Evolutionary conservation across 2,797 vertebrate genomes (phyloP), one percentile per base, ranked within the genome.

Genomic region (Sebastiscus tertius): DNA sequence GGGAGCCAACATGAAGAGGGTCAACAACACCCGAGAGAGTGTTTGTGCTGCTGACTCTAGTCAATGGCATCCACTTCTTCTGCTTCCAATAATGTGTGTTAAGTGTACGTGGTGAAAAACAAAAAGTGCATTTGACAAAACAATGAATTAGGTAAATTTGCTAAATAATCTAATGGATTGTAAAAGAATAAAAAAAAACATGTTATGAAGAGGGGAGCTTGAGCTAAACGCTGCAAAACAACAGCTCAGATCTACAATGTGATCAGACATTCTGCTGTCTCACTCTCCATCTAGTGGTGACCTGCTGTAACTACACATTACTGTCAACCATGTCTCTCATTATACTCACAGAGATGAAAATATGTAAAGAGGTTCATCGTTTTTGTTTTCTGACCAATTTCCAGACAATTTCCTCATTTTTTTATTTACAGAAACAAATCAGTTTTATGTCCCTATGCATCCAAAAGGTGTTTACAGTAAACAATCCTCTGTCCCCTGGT

Each of bases 221-320:
- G 20, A 67, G 20, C 11, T 9, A 36, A 68, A 66, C 2, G 2
- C n/a, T 20, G 55, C 1, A 72, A 22, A 52, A 58, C 56, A 74
- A 33, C 65, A 67, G 33, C 34, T 72, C 27, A 68, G 56, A 77
- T 61, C 36, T 36, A 29, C 20, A 66, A 33, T 3, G 42, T 66
- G 33, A 67, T 58, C 10, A 13, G 33, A 8, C 29, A 90, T 89
- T 88, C 74, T 80, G 71, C 75, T 81, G 92, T 89, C 89, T 93
- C 79, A 87, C 54, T 89, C 94, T 75, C 95, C 95, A 94, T 91
- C 96, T 96, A 84, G 95, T 94, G 96, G 94, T 75, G 46, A 84
- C 49, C 62, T 59, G 14, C 22, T 55, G 69, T 7, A 85, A 91
- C 79, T 90, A 74, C 94, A 89, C 1, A 14, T 74, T 55, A 49